Evolutionary conservation across 1,140 invertebrate genomes (phyloP), one percentile per base, ranked within the genome.

Genomic region (Charaxes varanes): DNA sequence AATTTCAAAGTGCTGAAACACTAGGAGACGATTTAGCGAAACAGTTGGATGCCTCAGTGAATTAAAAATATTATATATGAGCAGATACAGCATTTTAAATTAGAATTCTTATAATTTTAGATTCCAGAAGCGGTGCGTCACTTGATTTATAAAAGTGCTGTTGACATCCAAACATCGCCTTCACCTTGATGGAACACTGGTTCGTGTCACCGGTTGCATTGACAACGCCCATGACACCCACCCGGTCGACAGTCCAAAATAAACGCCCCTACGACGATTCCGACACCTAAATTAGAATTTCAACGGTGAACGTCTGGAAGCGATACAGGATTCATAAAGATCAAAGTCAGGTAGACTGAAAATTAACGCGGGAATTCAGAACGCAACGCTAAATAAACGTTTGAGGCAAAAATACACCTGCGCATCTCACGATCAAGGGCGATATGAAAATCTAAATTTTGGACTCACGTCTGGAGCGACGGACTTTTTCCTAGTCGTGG

Each of bases 151-250:
- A 69, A 61, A 69, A 53, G 53, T 62, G 61, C 57, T 62, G 61
- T 47, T 65, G 62, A 67, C 53, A 66, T 53, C 52, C 48, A 49
- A 50, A 42, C 56, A 36, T 72, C 59, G 67, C 78, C 78, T 82
- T 82, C 71, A 80, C 78, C 78, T 82, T 79, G 74, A 42, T 44
- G 41, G 31, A 35, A 27, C 26, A 47, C 66, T 78, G 74, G 46
- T 62, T 78, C 53, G 55, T 67, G 67, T 70, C 73, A 73, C 27
- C n/a, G 31, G 44, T 53, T 51, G 50, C 59, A 65, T 57, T 55
- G 69, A 65, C 69, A 57, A 44, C 60, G 73, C 59, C 73, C 69
- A 47, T 78, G 74, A 78, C 72, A 74, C 60, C 57, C 43, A 46
- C 41, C 31, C 32, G 46, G 35, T 54, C 47, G 30, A 49, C 50